Percentiles rank a stretch among this genome's conserved stretches.
phyloP scores from a whole-genome alignment of 1,140 invertebrate species.

The Ephestia elutella region DNA sequence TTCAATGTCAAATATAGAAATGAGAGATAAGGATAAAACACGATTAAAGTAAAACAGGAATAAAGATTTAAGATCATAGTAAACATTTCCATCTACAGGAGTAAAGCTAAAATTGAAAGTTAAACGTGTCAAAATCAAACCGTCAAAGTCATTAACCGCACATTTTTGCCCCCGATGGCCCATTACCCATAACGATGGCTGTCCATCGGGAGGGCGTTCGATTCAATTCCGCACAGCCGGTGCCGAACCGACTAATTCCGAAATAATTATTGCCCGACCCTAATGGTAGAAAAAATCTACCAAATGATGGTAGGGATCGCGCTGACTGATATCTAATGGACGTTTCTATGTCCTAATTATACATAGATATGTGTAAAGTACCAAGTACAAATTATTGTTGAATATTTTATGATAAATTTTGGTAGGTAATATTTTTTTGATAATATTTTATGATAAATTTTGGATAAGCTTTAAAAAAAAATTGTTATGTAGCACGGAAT shows the following conservation, averaged over 20 bases:
- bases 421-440: too few relatives aligned
- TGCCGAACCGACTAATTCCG: slow-evolving; percentile 56
- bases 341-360: too few relatives aligned
- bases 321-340: background rate
- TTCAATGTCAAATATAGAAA: too few relatives aligned
- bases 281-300: slow-evolving; percentile 28
- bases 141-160: slow-evolving; percentile 1
- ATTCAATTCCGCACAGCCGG: slow-evolving; percentile 66
- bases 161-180: slow-evolving; percentile 2
- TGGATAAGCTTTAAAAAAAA: too few relatives aligned
- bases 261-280: slow-evolving; percentile 62
- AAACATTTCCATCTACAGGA: background rate
- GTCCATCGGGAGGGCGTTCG: slow-evolving; percentile 54
- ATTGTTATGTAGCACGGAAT: too few relatives aligned
- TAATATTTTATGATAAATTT: too few relatives aligned
- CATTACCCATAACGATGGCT: slow-evolving; percentile 29
- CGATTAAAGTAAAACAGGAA: too few relatives aligned
- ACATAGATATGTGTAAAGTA: too few relatives aligned
- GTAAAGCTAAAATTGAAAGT: background rate
- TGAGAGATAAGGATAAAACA: too few relatives aligned
- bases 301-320: slow-evolving; percentile 25
- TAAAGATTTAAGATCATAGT: too few relatives aligned
- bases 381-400: too few relatives aligned
- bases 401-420: too few relatives aligned
- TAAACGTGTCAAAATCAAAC: background rate